phyloP scores from a whole-genome alignment of 64 coral and sea anemone genomes.

The Stylophora pistillata region DNA sequence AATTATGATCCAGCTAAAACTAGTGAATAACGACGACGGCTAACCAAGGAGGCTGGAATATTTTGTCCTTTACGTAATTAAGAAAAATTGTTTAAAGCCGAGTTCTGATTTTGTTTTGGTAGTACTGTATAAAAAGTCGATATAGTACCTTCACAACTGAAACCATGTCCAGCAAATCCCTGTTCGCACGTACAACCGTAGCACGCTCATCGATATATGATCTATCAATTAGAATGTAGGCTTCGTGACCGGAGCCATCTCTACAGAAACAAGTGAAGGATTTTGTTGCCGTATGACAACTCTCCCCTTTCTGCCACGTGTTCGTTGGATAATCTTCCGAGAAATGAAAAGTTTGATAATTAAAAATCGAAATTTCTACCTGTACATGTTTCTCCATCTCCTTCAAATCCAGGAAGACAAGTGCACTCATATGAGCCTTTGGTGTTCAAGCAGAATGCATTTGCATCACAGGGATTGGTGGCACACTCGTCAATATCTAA shows the following conservation, averaged over 20 bases:
- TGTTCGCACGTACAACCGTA: neutral
- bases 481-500: slow-evolving; percentile 52
- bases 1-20: no score
- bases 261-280: neutral
- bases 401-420: slow-evolving; percentile 54
- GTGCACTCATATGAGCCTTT: slow-evolving; percentile 54
- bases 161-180: neutral
- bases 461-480: slow-evolving; percentile 5
- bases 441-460: slow-evolving; percentile 57
- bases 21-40: no score
- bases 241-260: no score
- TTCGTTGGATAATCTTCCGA: no score
- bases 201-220: slow-evolving; percentile 57
- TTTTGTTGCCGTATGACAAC: no score
- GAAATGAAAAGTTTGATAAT: no score
- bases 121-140: neutral
- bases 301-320: no score
- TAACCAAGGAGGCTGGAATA: no score
- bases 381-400: slow-evolving; percentile 49
- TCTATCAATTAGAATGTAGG: no score
- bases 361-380: slow-evolving; percentile 5
- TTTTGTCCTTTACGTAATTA: no score
- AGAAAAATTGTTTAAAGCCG: no score
- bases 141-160: neutral
- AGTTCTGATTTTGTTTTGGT: no score